Conservation (phyloP, 2,888 invertebrate genomes). For the Agriopis aurantiaria region DNA sequence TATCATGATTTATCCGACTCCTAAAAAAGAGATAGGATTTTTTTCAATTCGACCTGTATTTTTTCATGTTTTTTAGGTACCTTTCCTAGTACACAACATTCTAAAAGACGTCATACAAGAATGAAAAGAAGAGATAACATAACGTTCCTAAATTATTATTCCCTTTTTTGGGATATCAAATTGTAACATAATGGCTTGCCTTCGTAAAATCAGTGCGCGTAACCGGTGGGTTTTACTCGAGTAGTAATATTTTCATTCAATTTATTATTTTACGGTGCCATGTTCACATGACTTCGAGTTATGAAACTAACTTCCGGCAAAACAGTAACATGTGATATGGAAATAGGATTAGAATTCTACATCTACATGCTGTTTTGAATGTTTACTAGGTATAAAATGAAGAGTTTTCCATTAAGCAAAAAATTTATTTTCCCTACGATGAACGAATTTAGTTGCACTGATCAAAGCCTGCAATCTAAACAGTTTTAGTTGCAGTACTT, state of each 20-base stretch:
- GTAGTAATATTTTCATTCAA: slow-evolving; percentile 47
- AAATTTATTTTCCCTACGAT: too few relatives aligned
- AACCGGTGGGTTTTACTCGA: slow-evolving; percentile 27
- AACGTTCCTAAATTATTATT: slow-evolving; percentile 34
- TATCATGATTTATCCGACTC: too few relatives aligned
- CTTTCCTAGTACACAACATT: background rate
- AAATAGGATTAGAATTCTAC: slow-evolving; percentile 53
- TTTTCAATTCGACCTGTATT: background rate
- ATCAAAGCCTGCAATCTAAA: too few relatives aligned
- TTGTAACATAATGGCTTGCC: slow-evolving; percentile 58
- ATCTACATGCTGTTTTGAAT: slow-evolving; percentile 43
- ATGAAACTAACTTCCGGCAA: slow-evolving; percentile 47
- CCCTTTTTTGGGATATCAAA: slow-evolving; percentile 48
- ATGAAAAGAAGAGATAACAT: slow-evolving; percentile 25
- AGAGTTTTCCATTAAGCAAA: slow-evolving; percentile 40
- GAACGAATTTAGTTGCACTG: too few relatives aligned
- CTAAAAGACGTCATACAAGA: slow-evolving; percentile 20
- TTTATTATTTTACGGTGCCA: slow-evolving; percentile 47
- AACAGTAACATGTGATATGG: slow-evolving; percentile 47
- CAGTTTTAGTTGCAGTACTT: too few relatives aligned
- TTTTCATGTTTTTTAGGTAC: background rate
- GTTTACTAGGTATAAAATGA: slow-evolving; percentile 19
- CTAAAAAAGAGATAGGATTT: too few relatives aligned
- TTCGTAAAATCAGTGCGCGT: slow-evolving; percentile 45
- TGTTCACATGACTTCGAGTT: slow-evolving; percentile 46